Evolutionary conservation across 2,797 vertebrate genomes (phyloP).

Genomic region (Phalanger gymnotis): DNA sequence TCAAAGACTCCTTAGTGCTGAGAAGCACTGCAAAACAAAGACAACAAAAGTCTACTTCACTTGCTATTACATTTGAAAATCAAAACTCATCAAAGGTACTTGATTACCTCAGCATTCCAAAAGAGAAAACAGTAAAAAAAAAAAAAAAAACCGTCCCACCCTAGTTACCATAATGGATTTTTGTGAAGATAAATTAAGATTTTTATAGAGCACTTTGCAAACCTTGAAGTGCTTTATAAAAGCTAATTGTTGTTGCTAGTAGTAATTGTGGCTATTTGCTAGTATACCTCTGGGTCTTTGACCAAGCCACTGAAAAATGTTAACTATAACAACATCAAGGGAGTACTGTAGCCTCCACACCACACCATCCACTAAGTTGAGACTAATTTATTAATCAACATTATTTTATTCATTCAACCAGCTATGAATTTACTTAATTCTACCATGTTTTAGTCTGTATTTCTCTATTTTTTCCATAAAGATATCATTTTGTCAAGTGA

Average conservation of each 20-base stretch:
- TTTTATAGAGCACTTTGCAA: background rate
- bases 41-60: too few species aligned
- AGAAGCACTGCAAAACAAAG: too few species aligned
- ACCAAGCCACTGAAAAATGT: background rate
- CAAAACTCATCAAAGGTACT: too few species aligned
- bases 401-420: background rate
- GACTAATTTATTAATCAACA: background rate
- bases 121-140: too few species aligned
- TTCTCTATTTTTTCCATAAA: background rate
- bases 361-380: background rate
- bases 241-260: background rate
- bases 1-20: too few species aligned
- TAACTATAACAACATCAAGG: background rate
- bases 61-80: too few species aligned
- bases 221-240: background rate
- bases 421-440: background rate
- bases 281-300: background rate
- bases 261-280: background rate
- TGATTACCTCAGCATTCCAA: too few species aligned
- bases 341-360: background rate
- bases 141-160: too few species aligned
- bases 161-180: too few species aligned
- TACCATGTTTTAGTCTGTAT: background rate
- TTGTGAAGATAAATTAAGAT: background rate
- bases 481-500: background rate